A percentile compares a stretch with the other conserved stretches of the same genome.
Conservation (phyloP, 2,888 invertebrate species). For the Caenorhabditis virilis region DNA sequence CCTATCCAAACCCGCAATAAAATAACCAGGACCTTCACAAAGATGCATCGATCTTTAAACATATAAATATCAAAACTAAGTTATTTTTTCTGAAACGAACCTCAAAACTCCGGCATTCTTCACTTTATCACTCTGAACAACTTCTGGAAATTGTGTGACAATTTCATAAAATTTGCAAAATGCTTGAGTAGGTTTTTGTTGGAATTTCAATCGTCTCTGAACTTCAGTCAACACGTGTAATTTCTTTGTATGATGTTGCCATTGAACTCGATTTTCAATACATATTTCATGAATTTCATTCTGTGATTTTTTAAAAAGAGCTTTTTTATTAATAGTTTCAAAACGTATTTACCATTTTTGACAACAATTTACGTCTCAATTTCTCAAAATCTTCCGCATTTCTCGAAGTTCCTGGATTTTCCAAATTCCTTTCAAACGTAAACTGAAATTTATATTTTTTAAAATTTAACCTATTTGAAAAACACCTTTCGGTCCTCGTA, state of each 20-base stretch:
- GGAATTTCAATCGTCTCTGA: background rate
- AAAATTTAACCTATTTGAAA: background rate
- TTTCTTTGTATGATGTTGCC: background rate
- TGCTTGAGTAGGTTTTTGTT: slow-evolving; percentile 11
- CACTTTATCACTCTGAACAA: slow-evolving; percentile 2
- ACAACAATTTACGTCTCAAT: background rate
- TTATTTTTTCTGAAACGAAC: background rate
- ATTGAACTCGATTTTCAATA: background rate
- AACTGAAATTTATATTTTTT: background rate
- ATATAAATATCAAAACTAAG: background rate
- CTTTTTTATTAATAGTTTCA: background rate
- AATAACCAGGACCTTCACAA: slow-evolving; percentile 46
- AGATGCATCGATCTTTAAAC: slow-evolving; percentile 34
- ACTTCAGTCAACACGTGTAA: background rate
- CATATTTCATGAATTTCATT: background rate
- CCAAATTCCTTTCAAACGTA: background rate
- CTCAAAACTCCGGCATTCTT: too few relatives aligned
- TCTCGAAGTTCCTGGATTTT: background rate
- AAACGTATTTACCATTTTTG: background rate
- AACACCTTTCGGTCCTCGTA: background rate
- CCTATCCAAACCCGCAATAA: slow-evolving; percentile 27
- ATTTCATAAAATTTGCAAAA: slow-evolving; percentile 38
- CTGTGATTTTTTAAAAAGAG: background rate
- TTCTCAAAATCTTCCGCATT: background rate
- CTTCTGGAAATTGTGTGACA: slow-evolving; percentile 12